phyloP scores from a whole-genome alignment of 2,888 invertebrate species.

The Baronia brevicornis region DNA sequence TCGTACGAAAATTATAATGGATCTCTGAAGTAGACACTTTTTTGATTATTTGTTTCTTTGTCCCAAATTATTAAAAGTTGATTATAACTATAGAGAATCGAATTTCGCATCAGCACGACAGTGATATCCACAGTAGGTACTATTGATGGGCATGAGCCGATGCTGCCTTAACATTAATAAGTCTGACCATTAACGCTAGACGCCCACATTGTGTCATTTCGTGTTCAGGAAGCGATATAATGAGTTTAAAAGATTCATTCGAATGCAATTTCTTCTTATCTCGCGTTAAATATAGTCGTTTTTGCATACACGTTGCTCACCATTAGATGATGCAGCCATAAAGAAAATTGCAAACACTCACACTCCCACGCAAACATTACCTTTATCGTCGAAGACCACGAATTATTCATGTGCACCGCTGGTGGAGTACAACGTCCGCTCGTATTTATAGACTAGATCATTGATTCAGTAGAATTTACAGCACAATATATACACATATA shows the following conservation, averaged over 20 bases:
- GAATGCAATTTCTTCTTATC: conserved; percentile 31
- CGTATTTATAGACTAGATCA: conserved; percentile 26
- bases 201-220: conserved; percentile 24
- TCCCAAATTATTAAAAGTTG: no score
- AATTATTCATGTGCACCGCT: conserved; percentile 29
- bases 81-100: no score
- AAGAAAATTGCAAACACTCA: conserved; percentile 42
- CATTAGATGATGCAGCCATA: conserved; percentile 44
- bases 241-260: conserved; percentile 28
- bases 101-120: no score
- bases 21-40: no score
- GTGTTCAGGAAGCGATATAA: conserved; percentile 31
- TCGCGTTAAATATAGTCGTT: conserved; percentile 31
- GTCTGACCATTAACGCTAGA: conserved; percentile 26
- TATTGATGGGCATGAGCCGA: no score
- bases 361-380: conserved; percentile 34
- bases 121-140: no score
- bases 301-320: conserved; percentile 31
- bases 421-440: conserved; percentile 28
- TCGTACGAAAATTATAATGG: no score
- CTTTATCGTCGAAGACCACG: conserved; percentile 28
- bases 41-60: no score
- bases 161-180: conserved; percentile 17
- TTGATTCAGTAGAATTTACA: conserved; percentile 28
- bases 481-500: conserved; percentile 10